Conservation (phyloP, 2,888 invertebrate genomes). For the Eupeodes latifasciatus region DNA sequence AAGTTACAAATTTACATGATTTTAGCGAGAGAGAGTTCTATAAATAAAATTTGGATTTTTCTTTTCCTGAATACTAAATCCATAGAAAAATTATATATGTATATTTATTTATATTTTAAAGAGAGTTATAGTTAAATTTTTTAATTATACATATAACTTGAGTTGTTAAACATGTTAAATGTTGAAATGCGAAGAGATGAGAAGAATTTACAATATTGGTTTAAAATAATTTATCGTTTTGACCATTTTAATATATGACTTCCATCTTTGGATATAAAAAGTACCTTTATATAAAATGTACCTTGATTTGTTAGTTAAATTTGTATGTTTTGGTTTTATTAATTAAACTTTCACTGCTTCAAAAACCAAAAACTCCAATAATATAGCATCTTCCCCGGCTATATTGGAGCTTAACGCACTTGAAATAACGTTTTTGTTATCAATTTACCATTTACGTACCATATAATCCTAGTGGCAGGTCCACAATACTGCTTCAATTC, state of each 20-base stretch:
- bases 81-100: neutral
- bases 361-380: conserved; percentile 78
- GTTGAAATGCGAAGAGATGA: neutral
- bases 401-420: conserved; percentile 80
- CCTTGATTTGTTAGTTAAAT: conserved; percentile 29
- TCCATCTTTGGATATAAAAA: conserved; percentile 1
- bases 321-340: neutral
- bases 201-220: conserved; percentile 8
- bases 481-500: conserved; percentile 33
- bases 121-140: conserved; percentile 12
- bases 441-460: conserved; percentile 3
- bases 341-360: conserved; percentile 18
- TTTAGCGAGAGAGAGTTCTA: neutral
- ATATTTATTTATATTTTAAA: conserved; percentile 37
- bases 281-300: conserved; percentile 7
- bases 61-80: conserved; percentile 1
- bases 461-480: conserved; percentile 59
- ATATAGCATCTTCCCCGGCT: conserved; percentile 84
- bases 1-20: conserved; percentile 60
- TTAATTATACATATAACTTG: neutral
- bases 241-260: conserved; percentile 7
- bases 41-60: neutral
- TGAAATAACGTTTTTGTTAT: conserved; percentile 27
- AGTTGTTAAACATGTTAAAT: conserved; percentile 25
- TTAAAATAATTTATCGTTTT: conserved; percentile 33